Evolutionary conservation across 2,113 vertebrate genomes (phyloP).

Genomic region (Etheostoma spectabile): DNA sequence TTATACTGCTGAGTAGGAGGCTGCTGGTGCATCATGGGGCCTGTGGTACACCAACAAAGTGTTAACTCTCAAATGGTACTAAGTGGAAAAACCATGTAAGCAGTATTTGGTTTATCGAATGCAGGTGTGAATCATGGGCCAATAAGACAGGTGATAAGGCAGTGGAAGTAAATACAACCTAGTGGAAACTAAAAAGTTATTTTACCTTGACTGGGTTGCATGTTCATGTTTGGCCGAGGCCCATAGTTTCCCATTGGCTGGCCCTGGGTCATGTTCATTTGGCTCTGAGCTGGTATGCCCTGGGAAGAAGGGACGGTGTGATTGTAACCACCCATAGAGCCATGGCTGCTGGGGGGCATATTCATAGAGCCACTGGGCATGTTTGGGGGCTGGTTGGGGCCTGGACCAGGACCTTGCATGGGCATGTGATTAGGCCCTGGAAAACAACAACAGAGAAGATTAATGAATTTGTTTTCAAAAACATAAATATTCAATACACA

Average conservation of each 20-base stretch:
- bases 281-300: slow-evolving; percentile 93
- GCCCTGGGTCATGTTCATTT: slow-evolving; percentile 97
- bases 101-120: not conserved
- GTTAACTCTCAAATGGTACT: not conserved
- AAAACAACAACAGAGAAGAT: slow-evolving; percentile 61
- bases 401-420: slow-evolving; percentile 97
- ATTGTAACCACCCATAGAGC: slow-evolving; percentile 96
- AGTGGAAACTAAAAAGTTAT: not conserved
- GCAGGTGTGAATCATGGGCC: not conserved
- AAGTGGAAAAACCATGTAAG: not conserved
- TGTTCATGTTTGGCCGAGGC: slow-evolving; percentile 96
- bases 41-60: slow-evolving; percentile 74
- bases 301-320: slow-evolving; percentile 94
- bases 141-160: not conserved
- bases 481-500: not conserved
- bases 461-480: slow-evolving; percentile 1
- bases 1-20: slow-evolving; percentile 96
- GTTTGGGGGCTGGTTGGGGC: slow-evolving; percentile 94
- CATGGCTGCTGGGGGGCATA: slow-evolving; percentile 95
- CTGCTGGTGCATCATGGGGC: slow-evolving; percentile 99
- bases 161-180: slow-evolving; percentile 3
- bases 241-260: slow-evolving; percentile 96
- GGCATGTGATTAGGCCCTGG: slow-evolving; percentile 97
- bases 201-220: slow-evolving; percentile 97
- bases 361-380: slow-evolving; percentile 95